phyloP scores from a whole-genome alignment of 2,888 invertebrate genomes.

The Hoplodrina blanda region DNA sequence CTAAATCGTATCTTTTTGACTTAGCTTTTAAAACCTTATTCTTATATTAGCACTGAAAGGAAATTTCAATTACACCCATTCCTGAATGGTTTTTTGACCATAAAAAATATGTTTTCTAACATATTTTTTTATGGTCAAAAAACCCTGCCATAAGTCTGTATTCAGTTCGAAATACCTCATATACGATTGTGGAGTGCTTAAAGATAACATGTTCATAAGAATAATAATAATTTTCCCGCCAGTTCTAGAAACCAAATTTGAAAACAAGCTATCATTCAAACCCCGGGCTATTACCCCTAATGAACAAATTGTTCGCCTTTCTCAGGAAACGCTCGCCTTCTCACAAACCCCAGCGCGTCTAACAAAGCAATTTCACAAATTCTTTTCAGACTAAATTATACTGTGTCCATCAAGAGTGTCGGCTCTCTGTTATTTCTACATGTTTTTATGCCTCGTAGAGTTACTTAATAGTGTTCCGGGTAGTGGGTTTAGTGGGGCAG shows the following conservation, averaged over 20 bases:
- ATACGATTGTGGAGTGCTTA: background rate
- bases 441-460: conserved; percentile 83
- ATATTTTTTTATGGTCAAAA: background rate
- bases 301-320: conserved; percentile 53
- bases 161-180: conserved; percentile 9
- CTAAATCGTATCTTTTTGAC: background rate
- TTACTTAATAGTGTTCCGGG: conserved; percentile 87
- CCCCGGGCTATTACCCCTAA: conserved; percentile 47
- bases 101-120: too few relatives aligned
- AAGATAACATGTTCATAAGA: conserved; percentile 17
- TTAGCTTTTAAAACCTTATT: background rate
- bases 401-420: conserved; percentile 76
- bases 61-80: background rate
- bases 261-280: conserved; percentile 41
- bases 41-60: too few relatives aligned
- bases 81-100: too few relatives aligned
- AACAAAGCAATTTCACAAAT: conserved; percentile 75
- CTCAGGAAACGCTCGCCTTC: conserved; percentile 49
- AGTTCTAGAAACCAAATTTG: conserved; percentile 42
- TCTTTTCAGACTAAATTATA: conserved; percentile 75
- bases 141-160: background rate
- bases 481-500: conserved; percentile 82
- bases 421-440: conserved; percentile 78
- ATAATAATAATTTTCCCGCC: conserved; percentile 53
- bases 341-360: conserved; percentile 42